Evolutionary conservation across 2,113 vertebrate genomes (phyloP).

Genomic region (Chaetops frenatus): DNA sequence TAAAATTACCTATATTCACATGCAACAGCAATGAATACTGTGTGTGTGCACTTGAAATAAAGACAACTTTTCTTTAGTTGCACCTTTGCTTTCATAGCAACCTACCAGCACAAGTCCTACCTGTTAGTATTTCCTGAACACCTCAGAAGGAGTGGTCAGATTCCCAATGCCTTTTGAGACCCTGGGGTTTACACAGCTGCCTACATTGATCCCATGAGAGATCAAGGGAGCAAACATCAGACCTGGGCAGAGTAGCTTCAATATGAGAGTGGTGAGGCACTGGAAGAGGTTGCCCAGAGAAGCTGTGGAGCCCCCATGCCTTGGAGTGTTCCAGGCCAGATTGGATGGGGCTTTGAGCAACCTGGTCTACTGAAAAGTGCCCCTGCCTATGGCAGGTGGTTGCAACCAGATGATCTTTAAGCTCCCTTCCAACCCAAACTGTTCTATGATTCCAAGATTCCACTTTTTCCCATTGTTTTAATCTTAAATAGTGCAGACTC

Average conservation of each 20-base stretch:
- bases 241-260: not conserved
- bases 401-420: not conserved
- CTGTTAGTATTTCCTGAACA: not conserved
- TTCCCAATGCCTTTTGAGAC: not conserved
- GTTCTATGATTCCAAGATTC: not conserved
- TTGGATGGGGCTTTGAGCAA: not conserved
- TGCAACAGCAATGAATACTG: not conserved
- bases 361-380: not conserved
- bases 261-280: not conserved
- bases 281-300: not conserved
- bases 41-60: not conserved
- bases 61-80: not conserved
- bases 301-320: too few species aligned
- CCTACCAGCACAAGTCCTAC: not conserved
- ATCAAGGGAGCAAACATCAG: not conserved
- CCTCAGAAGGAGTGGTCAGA: not conserved
- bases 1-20: not conserved
- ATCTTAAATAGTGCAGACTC: not conserved
- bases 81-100: not conserved
- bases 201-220: not conserved
- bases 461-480: not conserved
- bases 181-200: not conserved
- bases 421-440: not conserved
- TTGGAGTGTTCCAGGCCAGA: not conserved
- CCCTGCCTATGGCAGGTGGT: rapidly evolving